Base-by-base conservation (phyloP, 2,888 invertebrate genomes). In the Eledone cirrhosa region DNA sequence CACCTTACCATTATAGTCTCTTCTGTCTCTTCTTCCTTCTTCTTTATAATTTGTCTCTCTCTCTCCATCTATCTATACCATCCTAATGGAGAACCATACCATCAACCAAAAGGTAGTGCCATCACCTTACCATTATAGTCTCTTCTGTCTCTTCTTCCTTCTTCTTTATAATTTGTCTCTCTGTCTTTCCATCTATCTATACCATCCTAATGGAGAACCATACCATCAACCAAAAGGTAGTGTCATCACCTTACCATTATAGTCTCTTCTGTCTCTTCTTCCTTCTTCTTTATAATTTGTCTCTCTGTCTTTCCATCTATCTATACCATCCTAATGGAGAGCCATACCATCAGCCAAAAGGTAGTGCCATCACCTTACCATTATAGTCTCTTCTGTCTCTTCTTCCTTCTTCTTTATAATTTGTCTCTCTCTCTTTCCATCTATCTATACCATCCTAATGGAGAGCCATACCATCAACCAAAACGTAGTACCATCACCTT, bases 61-160 rank as follows among this genome's bases (percentile, higher is more conserved):
- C 41, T 41, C 11, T 41, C 41, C 41, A 41, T 41, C 41, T 41
- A n/a, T n/a, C n/a, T 67, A 27, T 67, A 67, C 67, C 11, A n/a
- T 67, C 13, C 11, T 67, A 14, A 31, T 67, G 67, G 67, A 67
- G 27, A 67, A 67, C 27, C 33, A 33, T 8, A 29, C 67, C 1
- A 67, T 67, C 29, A 67, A 67, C 31, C 67, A 67, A 67, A 67
- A 67, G 67, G 67, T 67, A 67, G 29, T 19, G 19, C n/a, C n/a
- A 2, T 53, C 11, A 41, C 5, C 41, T 41, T 41, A 5, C 41
- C 41, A 5, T 11, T 11, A 8, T 2, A 41, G 11, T 41, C 41
- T 41, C 41, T 41, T 2, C 41, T 41, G 0, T 41, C 2, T 41
- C 41, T 2, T 11, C 41, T 11, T 11, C 41, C 41, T 11, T 11